These are phyloP conservation scores for Nymphalis io DNA, from an alignment of 1,140 invertebrate genomes.

Conservation along the genomic window DNA sequence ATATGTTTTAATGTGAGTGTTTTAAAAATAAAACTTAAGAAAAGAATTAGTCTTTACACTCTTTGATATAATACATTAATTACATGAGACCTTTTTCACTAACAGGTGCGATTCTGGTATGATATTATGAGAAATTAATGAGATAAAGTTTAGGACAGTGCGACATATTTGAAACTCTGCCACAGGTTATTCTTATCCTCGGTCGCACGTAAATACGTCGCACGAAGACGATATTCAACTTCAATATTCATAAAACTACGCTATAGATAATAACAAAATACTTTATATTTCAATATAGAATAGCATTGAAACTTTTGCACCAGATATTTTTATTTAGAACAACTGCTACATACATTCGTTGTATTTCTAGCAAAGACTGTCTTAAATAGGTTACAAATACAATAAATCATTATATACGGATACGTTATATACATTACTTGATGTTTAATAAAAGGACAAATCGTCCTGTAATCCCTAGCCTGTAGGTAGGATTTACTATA, in stretches of 20 bases:
- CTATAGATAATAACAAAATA: conserved; percentile 10
- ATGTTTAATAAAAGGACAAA: no score
- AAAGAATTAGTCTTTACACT: not conserved
- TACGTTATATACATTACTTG: no score
- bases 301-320: not conserved
- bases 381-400: not conserved
- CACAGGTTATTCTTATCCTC: conserved; percentile 68
- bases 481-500: no score
- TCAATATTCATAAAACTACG: conserved; percentile 41
- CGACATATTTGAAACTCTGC: conserved; percentile 80
- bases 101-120: conserved; percentile 29
- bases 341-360: not conserved
- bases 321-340: not conserved
- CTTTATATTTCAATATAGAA: conserved; percentile 6
- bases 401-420: no score
- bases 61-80: not conserved
- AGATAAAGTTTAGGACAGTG: conserved; percentile 63
- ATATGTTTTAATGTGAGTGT: no score
- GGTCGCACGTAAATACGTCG: conserved; percentile 63
- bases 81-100: not conserved
- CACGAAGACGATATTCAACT: conserved; percentile 44
- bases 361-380: not conserved
- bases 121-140: conserved; percentile 56
- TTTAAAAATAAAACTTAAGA: no score
- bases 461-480: no score